Percentiles rank a stretch among this genome's conserved stretches.
phyloP scores from a whole-genome alignment of 1,140 invertebrate genomes.

The Hestina assimilis region DNA sequence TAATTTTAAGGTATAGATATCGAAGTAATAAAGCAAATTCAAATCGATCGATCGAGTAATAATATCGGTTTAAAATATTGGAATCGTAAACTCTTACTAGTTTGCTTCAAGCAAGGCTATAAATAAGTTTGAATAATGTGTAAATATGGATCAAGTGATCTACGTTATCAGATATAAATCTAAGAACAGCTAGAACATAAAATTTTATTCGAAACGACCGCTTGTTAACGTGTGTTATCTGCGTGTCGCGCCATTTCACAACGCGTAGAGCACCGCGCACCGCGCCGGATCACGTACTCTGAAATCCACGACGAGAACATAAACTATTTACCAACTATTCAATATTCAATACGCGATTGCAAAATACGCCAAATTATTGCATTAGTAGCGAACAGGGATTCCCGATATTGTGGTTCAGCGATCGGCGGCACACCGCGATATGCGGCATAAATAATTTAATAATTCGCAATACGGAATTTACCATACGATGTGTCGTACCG shows the following conservation, averaged over 20 bases:
- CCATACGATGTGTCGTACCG: constrained; percentile 72
- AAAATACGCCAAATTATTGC: constrained; percentile 79
- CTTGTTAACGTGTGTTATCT: constrained; percentile 67
- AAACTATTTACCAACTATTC: constrained; percentile 77
- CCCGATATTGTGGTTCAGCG: constrained; percentile 77
- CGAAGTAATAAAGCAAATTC: no score
- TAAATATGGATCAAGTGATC: constrained; percentile 46
- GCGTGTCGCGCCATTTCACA: constrained; percentile 69
- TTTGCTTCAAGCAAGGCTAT: constrained; percentile 4
- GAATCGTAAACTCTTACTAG: not conserved
- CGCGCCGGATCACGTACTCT: constrained; percentile 70
- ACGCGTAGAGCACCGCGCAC: constrained; percentile 34
- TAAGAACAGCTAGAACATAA: constrained; percentile 63
- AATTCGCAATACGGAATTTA: constrained; percentile 78
- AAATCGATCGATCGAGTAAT: no score
- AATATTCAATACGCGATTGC: constrained; percentile 77
- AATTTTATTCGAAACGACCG: constrained; percentile 63
- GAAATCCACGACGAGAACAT: constrained; percentile 74
- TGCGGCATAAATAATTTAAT: constrained; percentile 78
- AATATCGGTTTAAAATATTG: not conserved
- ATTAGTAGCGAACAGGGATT: constrained; percentile 76
- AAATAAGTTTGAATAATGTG: constrained; percentile 10
- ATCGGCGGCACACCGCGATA: constrained; percentile 68
- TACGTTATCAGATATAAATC: constrained; percentile 57
- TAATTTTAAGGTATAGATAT: no score